Percentiles rank a stretch among this genome's conserved stretches.
Evolutionary conservation across 2,113 vertebrate genomes (phyloP).

Genomic region (Rhadina sibilatrix): DNA sequence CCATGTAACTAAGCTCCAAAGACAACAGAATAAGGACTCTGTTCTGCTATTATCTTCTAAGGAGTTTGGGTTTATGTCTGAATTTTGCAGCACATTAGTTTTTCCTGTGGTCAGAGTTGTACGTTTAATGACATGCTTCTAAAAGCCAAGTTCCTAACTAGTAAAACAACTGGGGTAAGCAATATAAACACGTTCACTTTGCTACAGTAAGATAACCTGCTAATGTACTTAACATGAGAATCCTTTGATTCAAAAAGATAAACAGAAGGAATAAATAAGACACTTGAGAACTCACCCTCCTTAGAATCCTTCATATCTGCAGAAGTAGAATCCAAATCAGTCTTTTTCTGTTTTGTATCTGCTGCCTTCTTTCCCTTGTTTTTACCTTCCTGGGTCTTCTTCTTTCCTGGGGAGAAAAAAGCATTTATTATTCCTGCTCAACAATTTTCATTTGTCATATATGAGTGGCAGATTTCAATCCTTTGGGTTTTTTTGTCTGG

Average conservation of each 20-base stretch:
- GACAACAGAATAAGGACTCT: neutral
- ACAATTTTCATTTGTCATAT: neutral
- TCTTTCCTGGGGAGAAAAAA: slow-evolving; percentile 72
- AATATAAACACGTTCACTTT: neutral
- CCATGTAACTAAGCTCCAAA: neutral
- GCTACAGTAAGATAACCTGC: neutral
- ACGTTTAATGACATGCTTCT: neutral
- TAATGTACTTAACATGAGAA: neutral
- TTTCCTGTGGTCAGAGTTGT: neutral
- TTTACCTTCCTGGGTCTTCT: slow-evolving; percentile 77
- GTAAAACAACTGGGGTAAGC: neutral
- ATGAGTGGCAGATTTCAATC: neutral
- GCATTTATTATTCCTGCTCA: neutral
- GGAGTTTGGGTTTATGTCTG: neutral
- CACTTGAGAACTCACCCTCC: slow-evolving; percentile 71
- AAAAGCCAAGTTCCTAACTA: neutral
- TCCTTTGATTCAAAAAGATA: neutral
- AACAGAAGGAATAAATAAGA: neutral
- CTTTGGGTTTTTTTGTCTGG: neutral
- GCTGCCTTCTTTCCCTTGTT: slow-evolving; percentile 66
- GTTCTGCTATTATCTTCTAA: neutral
- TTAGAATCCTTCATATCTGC: slow-evolving; percentile 88
- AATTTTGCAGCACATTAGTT: neutral
- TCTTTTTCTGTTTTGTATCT: slow-evolving; percentile 70
- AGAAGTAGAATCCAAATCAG: slow-evolving; percentile 64